phyloP scores from a whole-genome alignment of 2,888 invertebrate genomes.

The Eristalis arbustorum region DNA sequence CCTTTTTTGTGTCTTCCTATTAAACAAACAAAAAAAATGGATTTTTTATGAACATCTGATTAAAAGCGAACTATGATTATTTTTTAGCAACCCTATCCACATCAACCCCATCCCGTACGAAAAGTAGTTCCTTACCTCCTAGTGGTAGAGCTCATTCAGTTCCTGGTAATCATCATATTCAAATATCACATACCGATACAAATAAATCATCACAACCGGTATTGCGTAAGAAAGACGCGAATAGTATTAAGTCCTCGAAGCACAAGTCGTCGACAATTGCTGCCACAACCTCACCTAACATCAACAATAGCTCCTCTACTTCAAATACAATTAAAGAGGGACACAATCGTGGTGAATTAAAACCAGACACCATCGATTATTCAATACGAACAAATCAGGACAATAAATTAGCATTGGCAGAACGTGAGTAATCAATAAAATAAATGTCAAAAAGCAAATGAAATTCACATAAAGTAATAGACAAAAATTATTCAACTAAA shows the following conservation, averaged over 20 bases:
- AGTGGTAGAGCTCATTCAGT: constrained; percentile 78
- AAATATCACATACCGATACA: constrained; percentile 76
- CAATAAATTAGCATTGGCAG: constrained; percentile 80
- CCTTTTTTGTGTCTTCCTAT: neutral
- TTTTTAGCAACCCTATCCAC: constrained; percentile 88
- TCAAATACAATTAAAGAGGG: constrained; percentile 50
- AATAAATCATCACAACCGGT: constrained; percentile 75
- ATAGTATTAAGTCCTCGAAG: constrained; percentile 74
- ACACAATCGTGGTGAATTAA: constrained; percentile 37
- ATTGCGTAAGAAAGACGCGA: constrained; percentile 77
- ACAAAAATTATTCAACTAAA: constrained; percentile 25
- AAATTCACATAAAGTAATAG: constrained; percentile 20
- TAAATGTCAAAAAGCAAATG: constrained; percentile 11
- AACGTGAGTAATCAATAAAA: constrained; percentile 78
- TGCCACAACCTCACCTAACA: constrained; percentile 65
- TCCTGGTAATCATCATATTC: constrained; percentile 76
- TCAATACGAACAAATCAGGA: constrained; percentile 79
- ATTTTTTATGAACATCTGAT: constrained; percentile 72
- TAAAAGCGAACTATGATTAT: constrained; percentile 74
- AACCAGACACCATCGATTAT: constrained; percentile 73
- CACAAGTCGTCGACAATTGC: constrained; percentile 75
- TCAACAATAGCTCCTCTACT: constrained; percentile 49
- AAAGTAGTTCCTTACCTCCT: constrained; percentile 84
- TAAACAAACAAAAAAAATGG: neutral
- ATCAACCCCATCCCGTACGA: constrained; percentile 86